A percentile compares a stretch with the other conserved stretches of the same genome.
These are phyloP conservation scores for Strigamia maritima DNA, from an alignment of 2,888 invertebrate species.

Conservation along the genomic window DNA sequence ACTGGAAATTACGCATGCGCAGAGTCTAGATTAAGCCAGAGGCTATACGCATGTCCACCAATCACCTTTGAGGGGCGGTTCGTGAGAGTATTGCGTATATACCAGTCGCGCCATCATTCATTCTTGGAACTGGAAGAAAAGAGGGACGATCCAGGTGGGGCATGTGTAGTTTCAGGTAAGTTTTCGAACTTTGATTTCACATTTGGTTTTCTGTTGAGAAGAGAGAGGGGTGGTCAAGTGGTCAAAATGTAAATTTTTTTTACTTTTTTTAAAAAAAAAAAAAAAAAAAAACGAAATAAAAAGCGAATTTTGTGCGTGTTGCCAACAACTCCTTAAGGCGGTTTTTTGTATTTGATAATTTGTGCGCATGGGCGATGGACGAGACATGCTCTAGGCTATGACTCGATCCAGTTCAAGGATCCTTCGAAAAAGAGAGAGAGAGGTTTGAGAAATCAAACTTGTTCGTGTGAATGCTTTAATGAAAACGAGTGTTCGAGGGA, in stretches of 20 bases:
- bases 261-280: too few relatives aligned
- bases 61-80: neutral
- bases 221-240: too few relatives aligned
- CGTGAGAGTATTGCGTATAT: neutral
- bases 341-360: neutral
- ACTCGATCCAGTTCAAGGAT: neutral
- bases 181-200: neutral
- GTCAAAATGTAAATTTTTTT: too few relatives aligned
- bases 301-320: neutral
- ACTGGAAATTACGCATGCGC: neutral
- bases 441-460: neutral
- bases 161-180: neutral
- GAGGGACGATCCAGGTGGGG: neutral
- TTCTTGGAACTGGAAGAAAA: neutral
- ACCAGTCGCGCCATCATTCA: slow-evolving; percentile 4
- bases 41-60: neutral
- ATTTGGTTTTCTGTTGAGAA: too few relatives aligned
- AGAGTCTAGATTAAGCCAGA: neutral
- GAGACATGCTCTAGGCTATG: neutral
- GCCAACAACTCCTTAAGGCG: neutral
- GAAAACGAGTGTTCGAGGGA: neutral
- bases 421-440: neutral
- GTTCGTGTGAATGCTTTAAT: slow-evolving; percentile 4
- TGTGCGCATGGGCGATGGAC: neutral
- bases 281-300: neutral